Evolutionary conservation across 2,113 vertebrate species (phyloP), one percentile per base, ranked within the genome.

Genomic region (Phaetusa simplex): DNA sequence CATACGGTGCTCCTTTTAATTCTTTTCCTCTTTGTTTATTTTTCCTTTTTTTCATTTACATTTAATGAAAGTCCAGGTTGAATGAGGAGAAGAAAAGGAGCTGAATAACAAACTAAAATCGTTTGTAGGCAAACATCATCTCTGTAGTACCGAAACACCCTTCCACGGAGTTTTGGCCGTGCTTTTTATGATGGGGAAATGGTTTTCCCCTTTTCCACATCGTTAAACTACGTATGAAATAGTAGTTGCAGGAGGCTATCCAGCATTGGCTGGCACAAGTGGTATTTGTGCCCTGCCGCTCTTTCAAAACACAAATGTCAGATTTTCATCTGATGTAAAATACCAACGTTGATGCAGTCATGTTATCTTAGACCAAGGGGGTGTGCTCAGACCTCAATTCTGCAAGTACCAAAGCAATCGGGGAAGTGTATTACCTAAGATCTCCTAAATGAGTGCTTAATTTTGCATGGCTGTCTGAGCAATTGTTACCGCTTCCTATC

Each of bases 401-500:
- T 79, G 34, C 79, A 88, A 88, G 69, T 40, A 79, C 52, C 18
- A 40, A 65, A 94, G 45, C 32, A 84, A 47, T 10, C 61, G 84
- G 61, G 50, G 65, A 88, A 84, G 50, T 19, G 50, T 32, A 43
- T 91, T 82, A 34, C 14, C 3, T 50, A 79, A 93, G 70, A 61
- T 43, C 56, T 86, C 65, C 32, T 84, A 91, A 90, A 88, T 8
- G 26, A 79, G 53, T 45, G 34, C 40, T 78, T 93, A 67, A 82
- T 91, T 93, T 82, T 91, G 34, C 78, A 66, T 36, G 52, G 86
- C 40, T 91, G 66, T 67, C 91, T 94, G 52, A 96, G 81, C 65
- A 85, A 87, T 82, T 71, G 52, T 56, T 93, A 61, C 49, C 1
- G 2, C 52, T 89, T 96, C 61, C 84, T 96, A 45, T 85, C 61